These are phyloP conservation scores for Cyanoliseus patagonus DNA, from an alignment of 2,113 vertebrate genomes.

Conservation along the genomic window DNA sequence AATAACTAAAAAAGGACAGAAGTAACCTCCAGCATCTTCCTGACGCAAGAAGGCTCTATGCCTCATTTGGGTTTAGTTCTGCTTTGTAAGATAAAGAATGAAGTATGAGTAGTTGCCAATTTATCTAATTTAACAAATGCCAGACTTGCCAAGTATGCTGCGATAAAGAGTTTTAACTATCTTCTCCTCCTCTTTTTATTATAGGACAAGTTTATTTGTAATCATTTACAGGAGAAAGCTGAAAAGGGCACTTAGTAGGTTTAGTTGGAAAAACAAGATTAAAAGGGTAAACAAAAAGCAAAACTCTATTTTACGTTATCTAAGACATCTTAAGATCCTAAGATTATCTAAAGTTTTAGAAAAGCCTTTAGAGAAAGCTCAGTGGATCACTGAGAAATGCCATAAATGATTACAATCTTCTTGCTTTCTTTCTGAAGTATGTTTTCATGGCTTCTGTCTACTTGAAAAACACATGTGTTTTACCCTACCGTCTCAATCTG, in stretches of 20 bases:
- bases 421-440: not conserved
- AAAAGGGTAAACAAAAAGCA: not conserved
- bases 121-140: conserved; percentile 16
- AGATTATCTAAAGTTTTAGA: not conserved
- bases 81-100: not conserved
- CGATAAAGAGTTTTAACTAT: conserved; percentile 22
- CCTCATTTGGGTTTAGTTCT: not conserved
- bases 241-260: not conserved
- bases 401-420: not conserved
- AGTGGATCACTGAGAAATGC: not conserved
- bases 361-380: not conserved
- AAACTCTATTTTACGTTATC: not conserved
- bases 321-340: not conserved
- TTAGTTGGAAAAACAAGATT: not conserved
- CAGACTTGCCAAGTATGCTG: not conserved
- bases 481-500: not conserved
- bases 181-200: conserved; percentile 3
- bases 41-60: not conserved
- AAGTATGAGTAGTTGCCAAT: not conserved
- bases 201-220: not conserved
- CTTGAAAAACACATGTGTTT: not conserved
- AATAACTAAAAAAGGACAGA: not conserved
- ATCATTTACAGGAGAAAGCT: not conserved
- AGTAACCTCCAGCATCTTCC: not conserved
- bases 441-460: not conserved